Evolutionary conservation across 2,888 invertebrate genomes (phyloP).

Genomic region (Epirrhoe tristata): DNA sequence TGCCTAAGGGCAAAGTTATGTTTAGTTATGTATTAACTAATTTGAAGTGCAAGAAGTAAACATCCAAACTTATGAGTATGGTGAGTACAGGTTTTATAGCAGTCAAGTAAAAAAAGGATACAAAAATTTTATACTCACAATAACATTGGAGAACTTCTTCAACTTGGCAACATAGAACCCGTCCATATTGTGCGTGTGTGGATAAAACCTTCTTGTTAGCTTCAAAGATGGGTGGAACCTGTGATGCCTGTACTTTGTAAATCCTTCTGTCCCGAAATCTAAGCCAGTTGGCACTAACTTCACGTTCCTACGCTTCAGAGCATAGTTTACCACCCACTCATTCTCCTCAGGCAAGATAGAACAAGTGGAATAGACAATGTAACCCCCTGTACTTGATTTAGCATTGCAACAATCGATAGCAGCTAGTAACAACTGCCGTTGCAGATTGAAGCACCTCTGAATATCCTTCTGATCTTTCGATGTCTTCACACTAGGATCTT

Average conservation of each 20-base stretch:
- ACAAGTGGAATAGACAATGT: conserved; percentile 99
- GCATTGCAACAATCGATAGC: conserved; percentile 99
- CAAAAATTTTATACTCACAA: conserved; percentile 65
- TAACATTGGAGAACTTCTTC: conserved; percentile 96
- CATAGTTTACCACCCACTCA: conserved; percentile 98
- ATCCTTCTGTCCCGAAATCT: conserved; percentile 98
- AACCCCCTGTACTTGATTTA: conserved; percentile 96
- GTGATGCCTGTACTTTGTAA: conserved; percentile 93
- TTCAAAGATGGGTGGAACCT: conserved; percentile 96
- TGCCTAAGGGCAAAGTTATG: no score
- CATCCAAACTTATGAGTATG: no score
- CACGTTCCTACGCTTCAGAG: conserved; percentile 95
- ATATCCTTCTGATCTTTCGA: conserved; percentile 96
- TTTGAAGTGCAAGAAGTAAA: no score
- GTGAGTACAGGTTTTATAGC: no score
- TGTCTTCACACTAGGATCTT: conserved; percentile 98
- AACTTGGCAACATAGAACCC: conserved; percentile 99
- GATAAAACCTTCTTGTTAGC: conserved; percentile 96
- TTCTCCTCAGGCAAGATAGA: conserved; percentile 99
- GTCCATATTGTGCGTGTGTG: conserved; percentile 99
- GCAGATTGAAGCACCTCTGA: conserved; percentile 95
- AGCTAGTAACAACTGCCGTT: conserved; percentile 95
- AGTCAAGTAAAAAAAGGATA: not conserved
- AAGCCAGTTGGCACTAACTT: conserved; percentile 97
- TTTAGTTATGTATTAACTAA: no score